Percentiles rank a stretch among this genome's conserved stretches.
These are phyloP conservation scores for Anagyrus pseudococci DNA, from an alignment of 2,888 invertebrate species.

Conservation along the genomic window DNA sequence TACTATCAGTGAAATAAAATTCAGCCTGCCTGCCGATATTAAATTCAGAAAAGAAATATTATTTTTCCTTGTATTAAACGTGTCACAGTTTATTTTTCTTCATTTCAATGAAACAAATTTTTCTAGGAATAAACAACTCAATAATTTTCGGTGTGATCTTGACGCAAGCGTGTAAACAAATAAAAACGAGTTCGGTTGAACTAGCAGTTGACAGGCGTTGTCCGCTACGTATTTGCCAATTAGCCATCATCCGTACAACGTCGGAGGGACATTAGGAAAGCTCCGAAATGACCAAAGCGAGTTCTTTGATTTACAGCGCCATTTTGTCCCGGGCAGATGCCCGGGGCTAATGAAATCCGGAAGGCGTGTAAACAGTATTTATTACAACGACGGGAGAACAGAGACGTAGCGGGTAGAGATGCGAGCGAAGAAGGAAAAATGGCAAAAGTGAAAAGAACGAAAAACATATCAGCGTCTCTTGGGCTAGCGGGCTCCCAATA, in stretches of 20 bases:
- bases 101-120: no score
- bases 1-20: conserved; percentile 10
- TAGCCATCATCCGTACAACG: no score
- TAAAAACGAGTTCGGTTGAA: no score
- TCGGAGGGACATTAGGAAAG: no score
- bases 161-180: no score
- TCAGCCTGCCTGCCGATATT: conserved; percentile 24
- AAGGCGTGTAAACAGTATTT: conserved; percentile 3
- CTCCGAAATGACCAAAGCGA: neutral
- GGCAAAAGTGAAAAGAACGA: neutral
- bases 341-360: neutral
- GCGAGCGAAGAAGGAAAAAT: neutral
- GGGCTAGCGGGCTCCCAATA: conserved; percentile 17
- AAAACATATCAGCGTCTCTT: neutral
- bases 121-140: no score
- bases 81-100: no score
- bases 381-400: neutral
- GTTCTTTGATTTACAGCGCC: neutral
- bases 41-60: conserved; percentile 13
- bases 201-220: no score
- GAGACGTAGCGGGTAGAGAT: no score
- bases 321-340: neutral
- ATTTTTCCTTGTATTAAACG: neutral
- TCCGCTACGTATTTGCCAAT: no score
- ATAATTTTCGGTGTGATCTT: no score